Conservation (phyloP, 1,140 invertebrate species). For the Holcopasites calliopsidis region DNA sequence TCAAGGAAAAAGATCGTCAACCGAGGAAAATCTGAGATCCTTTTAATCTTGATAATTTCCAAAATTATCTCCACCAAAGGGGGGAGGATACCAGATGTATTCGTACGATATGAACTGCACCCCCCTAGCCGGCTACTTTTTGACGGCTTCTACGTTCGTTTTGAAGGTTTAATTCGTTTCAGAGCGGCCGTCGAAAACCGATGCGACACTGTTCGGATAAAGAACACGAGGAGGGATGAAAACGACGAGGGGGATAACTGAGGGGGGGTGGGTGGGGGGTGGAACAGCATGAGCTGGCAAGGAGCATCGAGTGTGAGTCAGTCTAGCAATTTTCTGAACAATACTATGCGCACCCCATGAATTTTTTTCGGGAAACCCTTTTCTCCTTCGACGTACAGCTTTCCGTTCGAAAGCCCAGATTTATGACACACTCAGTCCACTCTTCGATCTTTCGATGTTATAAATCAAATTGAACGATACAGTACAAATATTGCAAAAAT, state of each 20-base stretch:
- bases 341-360: not conserved
- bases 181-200: not conserved
- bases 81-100: too few relatives aligned
- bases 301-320: constrained; percentile 49
- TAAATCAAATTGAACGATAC: too few relatives aligned
- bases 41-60: not conserved
- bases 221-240: constrained; percentile 29
- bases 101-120: not conserved
- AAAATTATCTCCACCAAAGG: not conserved
- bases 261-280: constrained; percentile 17
- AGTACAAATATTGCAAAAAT: too few relatives aligned
- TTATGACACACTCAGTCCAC: not conserved
- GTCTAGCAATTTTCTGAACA: constrained; percentile 44
- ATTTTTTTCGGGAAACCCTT: constrained; percentile 18
- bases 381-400: not conserved
- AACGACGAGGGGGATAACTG: constrained; percentile 38
- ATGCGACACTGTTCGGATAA: constrained; percentile 42
- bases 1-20: not conserved
- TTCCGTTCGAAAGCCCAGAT: not conserved
- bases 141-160: not conserved
- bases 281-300: constrained; percentile 43
- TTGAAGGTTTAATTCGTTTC: constrained; percentile 40
- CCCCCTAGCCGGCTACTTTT: not conserved
- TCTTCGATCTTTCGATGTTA: not conserved
- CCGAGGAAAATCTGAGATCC: not conserved